Percentiles rank a stretch among this genome's conserved stretches.
These are phyloP conservation scores for Corythornis madagascariensis DNA, from an alignment of 2,113 vertebrate genomes.

Conservation along the genomic window DNA sequence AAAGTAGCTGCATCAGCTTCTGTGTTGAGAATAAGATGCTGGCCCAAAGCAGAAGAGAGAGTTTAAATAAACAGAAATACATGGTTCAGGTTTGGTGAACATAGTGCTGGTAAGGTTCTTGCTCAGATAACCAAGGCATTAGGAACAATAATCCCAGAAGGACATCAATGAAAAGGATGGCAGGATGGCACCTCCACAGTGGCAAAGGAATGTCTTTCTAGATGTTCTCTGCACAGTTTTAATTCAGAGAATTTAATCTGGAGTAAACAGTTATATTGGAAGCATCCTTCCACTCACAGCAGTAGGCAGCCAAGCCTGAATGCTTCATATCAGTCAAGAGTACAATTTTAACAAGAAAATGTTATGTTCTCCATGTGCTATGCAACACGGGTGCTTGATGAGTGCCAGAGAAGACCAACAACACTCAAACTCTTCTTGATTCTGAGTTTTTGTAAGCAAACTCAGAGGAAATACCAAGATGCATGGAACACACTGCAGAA, in stretches of 20 bases:
- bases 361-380: not conserved
- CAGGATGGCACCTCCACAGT: not conserved
- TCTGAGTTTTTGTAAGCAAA: not conserved
- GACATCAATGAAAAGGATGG: not conserved
- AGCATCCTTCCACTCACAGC: not conserved
- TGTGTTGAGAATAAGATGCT: not conserved
- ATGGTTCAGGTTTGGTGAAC: not conserved
- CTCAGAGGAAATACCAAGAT: not conserved
- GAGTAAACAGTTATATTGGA: not conserved
- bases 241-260: not conserved
- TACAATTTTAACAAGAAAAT: not conserved
- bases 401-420: not conserved
- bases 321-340: not conserved
- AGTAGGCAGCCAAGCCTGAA: not conserved
- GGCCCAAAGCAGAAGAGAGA: not conserved
- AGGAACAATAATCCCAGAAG: not conserved
- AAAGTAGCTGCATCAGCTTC: fast-evolving
- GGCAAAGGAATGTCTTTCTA: not conserved
- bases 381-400: fast-evolving
- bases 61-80: not conserved
- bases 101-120: not conserved
- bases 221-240: not conserved
- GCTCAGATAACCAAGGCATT: not conserved
- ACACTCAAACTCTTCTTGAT: not conserved
- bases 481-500: not conserved